Percentiles rank a stretch among this genome's conserved stretches.
These are phyloP conservation scores for Beaufortia kweichowensis DNA, from an alignment of 2,113 vertebrate genomes.

Conservation along the genomic window DNA sequence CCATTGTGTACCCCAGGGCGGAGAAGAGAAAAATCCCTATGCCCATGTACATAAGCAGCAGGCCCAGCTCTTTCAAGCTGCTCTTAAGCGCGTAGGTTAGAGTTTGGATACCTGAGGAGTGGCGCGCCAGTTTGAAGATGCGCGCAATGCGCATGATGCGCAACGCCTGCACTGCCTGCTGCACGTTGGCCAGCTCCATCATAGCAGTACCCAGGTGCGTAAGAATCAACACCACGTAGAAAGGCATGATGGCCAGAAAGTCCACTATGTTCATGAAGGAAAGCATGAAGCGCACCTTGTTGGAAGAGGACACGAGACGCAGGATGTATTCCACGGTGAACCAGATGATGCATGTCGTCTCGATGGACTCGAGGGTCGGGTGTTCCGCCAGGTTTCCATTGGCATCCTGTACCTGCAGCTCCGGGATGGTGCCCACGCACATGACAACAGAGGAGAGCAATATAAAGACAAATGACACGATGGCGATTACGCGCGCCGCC, in stretches of 20 bases:
- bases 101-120: slow-evolving; percentile 93
- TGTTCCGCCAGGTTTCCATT: slow-evolving; percentile 87
- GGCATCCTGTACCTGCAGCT: slow-evolving; percentile 84
- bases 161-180: slow-evolving; percentile 94
- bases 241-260: slow-evolving; percentile 93
- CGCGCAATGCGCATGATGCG: slow-evolving; percentile 94
- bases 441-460: slow-evolving; percentile 90
- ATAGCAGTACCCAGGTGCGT: slow-evolving; percentile 86
- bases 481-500: slow-evolving; percentile 83
- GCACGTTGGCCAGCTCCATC: slow-evolving; percentile 92
- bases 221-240: slow-evolving; percentile 88
- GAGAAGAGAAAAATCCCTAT: slow-evolving; percentile 97
- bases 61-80: slow-evolving; percentile 92
- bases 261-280: slow-evolving; percentile 97
- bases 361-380: slow-evolving; percentile 88
- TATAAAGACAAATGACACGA: slow-evolving; percentile 93
- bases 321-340: slow-evolving; percentile 92
- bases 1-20: slow-evolving; percentile 94
- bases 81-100: slow-evolving; percentile 93
- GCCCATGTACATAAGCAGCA: slow-evolving; percentile 96
- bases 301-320: slow-evolving; percentile 86
- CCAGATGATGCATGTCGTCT: slow-evolving; percentile 95
- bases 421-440: slow-evolving; percentile 94
- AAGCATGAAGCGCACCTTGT: slow-evolving; percentile 84
- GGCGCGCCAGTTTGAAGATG: slow-evolving; percentile 95